These are phyloP conservation scores for Oryzias javanicus DNA, from an alignment of 2,113 vertebrate species.

Conservation along the genomic window DNA sequence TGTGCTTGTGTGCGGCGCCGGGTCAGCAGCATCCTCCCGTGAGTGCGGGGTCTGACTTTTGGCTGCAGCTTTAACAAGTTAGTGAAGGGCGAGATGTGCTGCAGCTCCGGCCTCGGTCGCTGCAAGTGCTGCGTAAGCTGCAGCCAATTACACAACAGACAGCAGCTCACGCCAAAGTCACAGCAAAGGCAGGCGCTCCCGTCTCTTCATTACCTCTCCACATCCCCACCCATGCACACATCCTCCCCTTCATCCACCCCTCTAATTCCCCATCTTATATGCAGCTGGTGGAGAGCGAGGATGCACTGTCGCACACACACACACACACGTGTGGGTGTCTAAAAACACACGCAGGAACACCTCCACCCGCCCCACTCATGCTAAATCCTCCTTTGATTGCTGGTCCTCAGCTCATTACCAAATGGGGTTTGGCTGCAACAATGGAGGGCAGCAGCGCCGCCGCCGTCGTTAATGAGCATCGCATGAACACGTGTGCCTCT, in stretches of 20 bases:
- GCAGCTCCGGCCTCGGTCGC: conserved; percentile 1
- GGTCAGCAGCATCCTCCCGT: conserved; percentile 29
- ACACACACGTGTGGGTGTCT: not conserved
- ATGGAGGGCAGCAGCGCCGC: too few relatives aligned
- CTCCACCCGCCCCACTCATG: not conserved
- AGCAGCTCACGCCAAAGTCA: too few relatives aligned
- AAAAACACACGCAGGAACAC: not conserved
- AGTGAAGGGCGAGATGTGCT: not conserved
- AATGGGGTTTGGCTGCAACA: conserved; percentile 28
- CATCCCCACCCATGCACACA: conserved; percentile 1
- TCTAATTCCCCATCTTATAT: conserved; percentile 27
- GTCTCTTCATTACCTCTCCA: conserved; percentile 18
- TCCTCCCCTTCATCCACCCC: conserved; percentile 2
- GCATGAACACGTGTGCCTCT: too few relatives aligned
- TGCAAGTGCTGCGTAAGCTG: not conserved
- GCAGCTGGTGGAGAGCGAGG: conserved; percentile 2
- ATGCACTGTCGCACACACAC: conserved; percentile 18
- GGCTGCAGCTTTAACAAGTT: conserved; percentile 8
- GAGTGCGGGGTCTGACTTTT: not conserved
- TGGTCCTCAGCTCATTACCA: conserved; percentile 56
- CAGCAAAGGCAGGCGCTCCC: conserved; percentile 12
- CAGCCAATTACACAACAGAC: not conserved
- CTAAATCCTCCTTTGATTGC: conserved; percentile 29
- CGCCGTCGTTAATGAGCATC: too few relatives aligned
- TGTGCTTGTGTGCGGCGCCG: not conserved